These are phyloP conservation scores for Esox niger DNA, from an alignment of 2,113 vertebrate species.

Conservation along the genomic window DNA sequence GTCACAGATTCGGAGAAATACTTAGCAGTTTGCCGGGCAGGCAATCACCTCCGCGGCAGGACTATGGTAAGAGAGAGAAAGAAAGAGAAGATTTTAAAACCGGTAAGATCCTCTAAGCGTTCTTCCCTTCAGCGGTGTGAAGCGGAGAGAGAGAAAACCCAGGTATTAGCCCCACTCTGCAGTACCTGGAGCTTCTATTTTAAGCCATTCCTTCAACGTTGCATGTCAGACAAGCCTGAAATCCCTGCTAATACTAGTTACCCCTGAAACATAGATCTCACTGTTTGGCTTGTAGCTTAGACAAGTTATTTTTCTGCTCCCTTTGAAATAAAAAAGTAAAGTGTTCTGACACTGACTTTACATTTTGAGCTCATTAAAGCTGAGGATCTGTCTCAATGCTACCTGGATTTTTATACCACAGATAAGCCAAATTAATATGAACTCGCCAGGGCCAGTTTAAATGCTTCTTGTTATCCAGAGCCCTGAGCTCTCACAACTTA, in stretches of 20 bases:
- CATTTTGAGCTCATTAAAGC: slow-evolving; percentile 78
- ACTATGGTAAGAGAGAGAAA: slow-evolving; percentile 47
- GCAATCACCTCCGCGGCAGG: slow-evolving; percentile 57
- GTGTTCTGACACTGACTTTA: slow-evolving; percentile 74
- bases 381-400: slow-evolving; percentile 72
- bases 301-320: slow-evolving; percentile 62
- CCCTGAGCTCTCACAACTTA: slow-evolving; percentile 73
- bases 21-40: slow-evolving; percentile 62
- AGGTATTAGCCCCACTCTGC: slow-evolving; percentile 71
- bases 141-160: slow-evolving; percentile 63
- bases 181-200: slow-evolving; percentile 72
- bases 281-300: slow-evolving; percentile 72
- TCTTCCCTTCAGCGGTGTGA: slow-evolving; percentile 64
- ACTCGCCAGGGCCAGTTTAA: slow-evolving; percentile 73
- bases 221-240: slow-evolving; percentile 77
- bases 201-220: slow-evolving; percentile 71
- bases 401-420: slow-evolving; percentile 69
- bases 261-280: slow-evolving; percentile 76
- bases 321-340: slow-evolving; percentile 56
- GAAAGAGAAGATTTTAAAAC: slow-evolving; percentile 60
- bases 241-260: slow-evolving; percentile 81
- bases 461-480: slow-evolving; percentile 77
- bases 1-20: slow-evolving; percentile 69
- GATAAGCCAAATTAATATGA: slow-evolving; percentile 83
- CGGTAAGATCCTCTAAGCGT: slow-evolving; percentile 69